Percentiles rank a stretch among this genome's conserved stretches.
Conservation (phyloP, 2,797 vertebrate species). For the Labeo calbasu region DNA sequence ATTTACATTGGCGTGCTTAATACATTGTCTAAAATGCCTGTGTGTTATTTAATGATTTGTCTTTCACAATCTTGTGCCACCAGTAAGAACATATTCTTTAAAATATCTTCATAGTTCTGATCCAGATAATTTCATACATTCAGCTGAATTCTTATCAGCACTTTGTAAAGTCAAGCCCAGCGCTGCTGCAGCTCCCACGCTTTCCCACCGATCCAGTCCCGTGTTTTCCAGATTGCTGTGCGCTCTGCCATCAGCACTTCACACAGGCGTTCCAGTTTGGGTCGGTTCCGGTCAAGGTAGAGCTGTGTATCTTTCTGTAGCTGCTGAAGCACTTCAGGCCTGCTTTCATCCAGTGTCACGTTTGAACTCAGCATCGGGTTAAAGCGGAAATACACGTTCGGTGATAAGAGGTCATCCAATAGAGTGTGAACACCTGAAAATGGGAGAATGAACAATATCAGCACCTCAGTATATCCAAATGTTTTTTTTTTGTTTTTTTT, state of each 20-base stretch:
- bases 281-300: conserved; percentile 76
- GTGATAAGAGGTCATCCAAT: conserved; percentile 76
- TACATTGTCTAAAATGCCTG: neutral
- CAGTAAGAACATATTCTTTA: neutral
- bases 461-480: neutral
- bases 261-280: conserved; percentile 74
- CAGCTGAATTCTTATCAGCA: neutral
- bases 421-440: conserved; percentile 75
- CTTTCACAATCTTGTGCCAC: neutral
- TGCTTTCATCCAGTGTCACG: conserved; percentile 79
- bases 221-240: conserved; percentile 63
- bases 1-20: neutral
- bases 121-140: neutral
- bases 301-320: conserved; percentile 73
- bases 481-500: neutral
- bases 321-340: conserved; percentile 69
- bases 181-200: conserved; percentile 76
- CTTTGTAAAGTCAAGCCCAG: conserved; percentile 60
- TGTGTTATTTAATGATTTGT: neutral
- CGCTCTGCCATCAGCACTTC: conserved; percentile 73
- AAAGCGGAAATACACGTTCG: conserved; percentile 80
- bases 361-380: conserved; percentile 77
- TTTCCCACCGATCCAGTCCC: conserved; percentile 75
- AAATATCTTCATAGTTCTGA: neutral
- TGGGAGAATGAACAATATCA: neutral